These are phyloP conservation scores for Craseonycteris thonglongyai DNA, from an alignment of 2,113 vertebrate genomes.

Conservation along the genomic window DNA sequence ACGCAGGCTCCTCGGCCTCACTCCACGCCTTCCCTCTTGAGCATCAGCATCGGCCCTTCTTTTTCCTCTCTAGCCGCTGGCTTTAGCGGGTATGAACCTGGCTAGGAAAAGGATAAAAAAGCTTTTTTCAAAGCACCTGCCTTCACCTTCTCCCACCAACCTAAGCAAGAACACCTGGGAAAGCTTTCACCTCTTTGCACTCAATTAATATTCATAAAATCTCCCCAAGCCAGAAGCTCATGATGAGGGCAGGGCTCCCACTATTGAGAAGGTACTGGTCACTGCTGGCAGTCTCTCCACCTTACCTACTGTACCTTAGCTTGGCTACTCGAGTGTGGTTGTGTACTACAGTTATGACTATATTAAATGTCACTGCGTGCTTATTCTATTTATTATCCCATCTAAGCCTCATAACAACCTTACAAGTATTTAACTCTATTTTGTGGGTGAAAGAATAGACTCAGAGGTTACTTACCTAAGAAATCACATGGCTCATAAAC, in stretches of 20 bases:
- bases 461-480: background rate
- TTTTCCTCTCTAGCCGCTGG: background rate
- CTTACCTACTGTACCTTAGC: background rate
- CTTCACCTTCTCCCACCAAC: background rate
- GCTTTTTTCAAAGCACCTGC: background rate
- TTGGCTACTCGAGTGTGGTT: background rate
- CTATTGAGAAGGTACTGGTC: background rate
- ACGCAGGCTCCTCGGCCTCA: no score
- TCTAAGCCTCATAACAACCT: background rate
- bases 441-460: background rate
- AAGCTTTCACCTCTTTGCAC: background rate
- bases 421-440: background rate
- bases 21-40: background rate
- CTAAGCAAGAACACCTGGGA: background rate
- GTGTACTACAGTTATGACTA: background rate
- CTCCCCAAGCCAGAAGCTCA: background rate
- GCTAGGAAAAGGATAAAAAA: background rate
- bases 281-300: background rate
- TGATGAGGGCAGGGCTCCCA: background rate
- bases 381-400: background rate
- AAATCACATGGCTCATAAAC: background rate
- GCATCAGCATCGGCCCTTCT: background rate
- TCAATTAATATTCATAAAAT: background rate
- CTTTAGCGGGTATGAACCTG: background rate
- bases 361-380: background rate